phyloP scores from a whole-genome alignment of 2,797 vertebrate genomes.

The Tenualosa thibaudeaui region DNA sequence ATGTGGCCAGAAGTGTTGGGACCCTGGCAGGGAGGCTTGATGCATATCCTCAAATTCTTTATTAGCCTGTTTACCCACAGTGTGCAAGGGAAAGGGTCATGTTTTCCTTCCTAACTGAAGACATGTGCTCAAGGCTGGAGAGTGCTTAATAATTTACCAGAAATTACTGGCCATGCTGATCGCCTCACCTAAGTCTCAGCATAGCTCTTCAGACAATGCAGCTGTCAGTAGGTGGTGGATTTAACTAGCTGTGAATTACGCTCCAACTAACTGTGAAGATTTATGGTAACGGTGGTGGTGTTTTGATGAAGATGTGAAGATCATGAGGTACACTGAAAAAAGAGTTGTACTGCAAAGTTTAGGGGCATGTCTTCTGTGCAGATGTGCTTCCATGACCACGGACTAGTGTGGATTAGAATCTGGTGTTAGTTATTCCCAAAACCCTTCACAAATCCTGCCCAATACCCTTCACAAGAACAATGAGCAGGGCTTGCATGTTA shows the following conservation, averaged over 20 bases:
- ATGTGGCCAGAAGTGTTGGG: slow-evolving; percentile 24
- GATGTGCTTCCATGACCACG: too few relatives aligned
- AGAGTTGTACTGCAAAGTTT: background rate
- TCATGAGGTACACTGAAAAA: too few relatives aligned
- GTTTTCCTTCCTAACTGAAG: slow-evolving; percentile 53
- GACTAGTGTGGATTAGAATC: background rate
- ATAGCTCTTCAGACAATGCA: background rate
- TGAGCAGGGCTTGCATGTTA: background rate
- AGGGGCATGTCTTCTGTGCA: background rate
- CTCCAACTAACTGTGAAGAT: background rate
- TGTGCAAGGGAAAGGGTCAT: slow-evolving; percentile 41
- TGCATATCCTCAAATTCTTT: slow-evolving; percentile 53
- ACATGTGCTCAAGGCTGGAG: slow-evolving; percentile 42
- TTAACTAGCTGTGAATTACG: background rate
- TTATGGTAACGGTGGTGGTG: background rate
- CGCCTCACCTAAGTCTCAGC: background rate
- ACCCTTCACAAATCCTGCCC: background rate
- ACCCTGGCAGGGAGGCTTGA: slow-evolving; percentile 39
- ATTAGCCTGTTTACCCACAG: slow-evolving; percentile 56
- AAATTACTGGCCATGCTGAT: slow-evolving; percentile 32
- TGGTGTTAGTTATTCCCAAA: background rate
- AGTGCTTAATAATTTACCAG: slow-evolving; percentile 40
- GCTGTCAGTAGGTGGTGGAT: background rate
- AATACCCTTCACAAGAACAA: background rate
- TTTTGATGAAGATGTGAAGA: background rate